Conservation (phyloP, 1,140 invertebrate genomes). For the Lanistes nyassanus region DNA sequence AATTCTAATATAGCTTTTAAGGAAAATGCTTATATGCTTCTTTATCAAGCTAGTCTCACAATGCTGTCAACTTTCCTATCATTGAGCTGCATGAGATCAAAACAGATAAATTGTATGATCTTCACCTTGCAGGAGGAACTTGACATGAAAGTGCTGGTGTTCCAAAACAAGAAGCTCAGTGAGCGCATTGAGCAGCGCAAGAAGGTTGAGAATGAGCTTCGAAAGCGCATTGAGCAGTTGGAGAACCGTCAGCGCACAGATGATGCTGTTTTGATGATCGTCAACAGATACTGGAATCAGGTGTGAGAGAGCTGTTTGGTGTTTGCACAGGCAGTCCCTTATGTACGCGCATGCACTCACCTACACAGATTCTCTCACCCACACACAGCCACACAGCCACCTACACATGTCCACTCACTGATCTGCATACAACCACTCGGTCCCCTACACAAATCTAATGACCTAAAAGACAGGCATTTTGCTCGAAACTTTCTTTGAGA, state of each 20-base stretch:
- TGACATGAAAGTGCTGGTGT: constrained; percentile 96
- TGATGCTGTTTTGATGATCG: constrained; percentile 96
- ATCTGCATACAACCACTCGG: too few species aligned
- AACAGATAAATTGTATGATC: background rate
- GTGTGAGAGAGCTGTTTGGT: constrained; percentile 38
- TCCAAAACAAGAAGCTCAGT: constrained; percentile 96
- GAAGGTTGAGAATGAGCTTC: constrained; percentile 87
- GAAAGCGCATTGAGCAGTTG: constrained; percentile 93
- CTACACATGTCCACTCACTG: too few species aligned
- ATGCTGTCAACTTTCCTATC: background rate
- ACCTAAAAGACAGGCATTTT: too few species aligned
- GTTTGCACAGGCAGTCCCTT: too few species aligned
- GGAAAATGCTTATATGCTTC: too few species aligned
- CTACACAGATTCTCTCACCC: too few species aligned
- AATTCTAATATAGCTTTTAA: too few species aligned
- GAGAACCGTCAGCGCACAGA: constrained; percentile 97
- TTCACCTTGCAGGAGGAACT: constrained; percentile 80
- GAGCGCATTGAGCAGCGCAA: constrained; percentile 90
- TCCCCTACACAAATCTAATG: too few species aligned
- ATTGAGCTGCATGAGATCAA: background rate
- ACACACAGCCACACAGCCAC: too few species aligned
- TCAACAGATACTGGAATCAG: constrained; percentile 95
- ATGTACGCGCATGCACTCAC: too few species aligned
- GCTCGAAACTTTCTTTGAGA: too few species aligned
- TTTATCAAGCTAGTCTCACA: background rate